Conservation (phyloP, 1,140 invertebrate species). For the Caenorhabditis brenneri region DNA sequence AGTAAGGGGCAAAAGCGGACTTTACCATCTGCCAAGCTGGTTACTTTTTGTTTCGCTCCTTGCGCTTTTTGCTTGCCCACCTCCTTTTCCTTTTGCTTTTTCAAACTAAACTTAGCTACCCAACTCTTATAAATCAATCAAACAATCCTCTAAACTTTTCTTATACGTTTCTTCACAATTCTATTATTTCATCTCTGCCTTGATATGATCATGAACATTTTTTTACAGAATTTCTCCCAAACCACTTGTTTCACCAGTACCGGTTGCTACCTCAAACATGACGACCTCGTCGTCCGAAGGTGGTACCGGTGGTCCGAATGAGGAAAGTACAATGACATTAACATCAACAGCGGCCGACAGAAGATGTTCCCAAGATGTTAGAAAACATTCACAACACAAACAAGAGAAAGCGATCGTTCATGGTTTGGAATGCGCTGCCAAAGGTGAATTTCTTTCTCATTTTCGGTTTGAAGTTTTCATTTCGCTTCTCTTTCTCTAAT, state of each 20-base stretch:
- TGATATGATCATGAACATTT: background rate
- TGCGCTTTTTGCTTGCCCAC: slow-evolving; percentile 20
- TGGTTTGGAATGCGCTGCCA: slow-evolving; percentile 29
- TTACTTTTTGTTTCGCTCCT: background rate
- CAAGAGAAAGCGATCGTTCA: slow-evolving; percentile 45
- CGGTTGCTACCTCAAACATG: background rate
- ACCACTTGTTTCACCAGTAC: slow-evolving; percentile 8
- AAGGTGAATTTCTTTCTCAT: slow-evolving; percentile 1
- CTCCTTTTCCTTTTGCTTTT: background rate
- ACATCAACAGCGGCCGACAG: background rate
- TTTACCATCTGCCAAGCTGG: slow-evolving; percentile 4
- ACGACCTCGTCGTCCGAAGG: slow-evolving; percentile 8
- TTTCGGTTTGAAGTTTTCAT: background rate
- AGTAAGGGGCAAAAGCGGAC: background rate
- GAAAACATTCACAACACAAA: slow-evolving; percentile 28
- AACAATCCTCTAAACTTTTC: background rate
- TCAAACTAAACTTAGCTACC: slow-evolving; percentile 11
- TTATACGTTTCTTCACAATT: background rate
- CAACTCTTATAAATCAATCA: slow-evolving; percentile 36
- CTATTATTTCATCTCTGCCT: background rate
- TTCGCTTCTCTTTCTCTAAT: background rate
- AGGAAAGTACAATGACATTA: background rate
- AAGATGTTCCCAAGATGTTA: slow-evolving; percentile 19
- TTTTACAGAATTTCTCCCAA: slow-evolving; percentile 29
- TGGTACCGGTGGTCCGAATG: background rate